Evolutionary conservation across 2,113 vertebrate genomes (phyloP), one percentile per base, ranked within the genome.

Genomic region (Symphodus melops): DNA sequence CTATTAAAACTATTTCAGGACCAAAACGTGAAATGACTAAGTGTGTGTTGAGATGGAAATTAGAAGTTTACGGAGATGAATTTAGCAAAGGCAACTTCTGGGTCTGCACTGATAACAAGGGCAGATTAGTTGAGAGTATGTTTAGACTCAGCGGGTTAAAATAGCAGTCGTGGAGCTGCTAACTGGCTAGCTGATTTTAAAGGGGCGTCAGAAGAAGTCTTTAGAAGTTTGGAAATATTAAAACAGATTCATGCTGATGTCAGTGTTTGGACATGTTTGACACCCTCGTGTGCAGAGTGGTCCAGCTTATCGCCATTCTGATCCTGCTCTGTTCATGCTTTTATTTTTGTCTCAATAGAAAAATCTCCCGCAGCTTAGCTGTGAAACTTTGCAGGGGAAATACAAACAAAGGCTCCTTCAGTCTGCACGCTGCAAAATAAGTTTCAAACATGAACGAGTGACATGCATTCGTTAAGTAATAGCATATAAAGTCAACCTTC

Each of bases 1-100:
- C 42, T 71, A 81, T 77, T 76, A 61, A 62, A 86, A 86, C 60
- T 72, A 77, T 89, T 88, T 83, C 68, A 70, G 72, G 63, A 68
- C 55, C 68, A 48, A 69, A 64, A 85, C n/a, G 55, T 71, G 55
- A 76, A 80, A 84, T 75, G 56, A 57, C 68, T 57, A 81, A 75
- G 61, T 82, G 28, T 88, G 74, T 44, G 58, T 67, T 64, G n/a
- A 39, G 42, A 79, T 77, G 75, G 46, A 60, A 68, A 28, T 44
- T 13, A 2, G 10, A 66, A 12, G 36, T 25, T 39, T 21, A 48
- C 13, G 33, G 48, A 81, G 72, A 75, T 58, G 8, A 69, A 82
- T 66, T 79, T 79, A 82, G 65, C 5, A 23, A 65, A 58, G 65
- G 17, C 28, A 77, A 71, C 56, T 57, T 81, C 70, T 80, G 71